A percentile compares a stretch with the other conserved stretches of the same genome.
Evolutionary conservation across 2,113 vertebrate species (phyloP).

Genomic region (Phalacrocorax brasilianus): DNA sequence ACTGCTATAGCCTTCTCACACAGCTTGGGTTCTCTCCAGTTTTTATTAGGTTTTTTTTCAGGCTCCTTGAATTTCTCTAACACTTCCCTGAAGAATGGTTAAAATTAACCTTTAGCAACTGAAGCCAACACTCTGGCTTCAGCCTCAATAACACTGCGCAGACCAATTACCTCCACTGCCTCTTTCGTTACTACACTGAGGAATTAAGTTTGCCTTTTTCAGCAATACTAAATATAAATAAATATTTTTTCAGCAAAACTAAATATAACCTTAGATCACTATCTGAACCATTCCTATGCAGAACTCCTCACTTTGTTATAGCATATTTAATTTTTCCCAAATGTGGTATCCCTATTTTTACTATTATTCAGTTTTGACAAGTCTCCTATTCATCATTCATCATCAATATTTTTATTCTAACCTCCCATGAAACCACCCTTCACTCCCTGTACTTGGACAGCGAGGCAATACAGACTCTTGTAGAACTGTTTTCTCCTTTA

Average conservation of each 20-base stretch:
- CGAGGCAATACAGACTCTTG: neutral
- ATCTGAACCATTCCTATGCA: neutral
- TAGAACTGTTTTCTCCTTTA: neutral
- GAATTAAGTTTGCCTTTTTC: neutral
- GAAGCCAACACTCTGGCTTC: neutral
- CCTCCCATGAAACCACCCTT: neutral
- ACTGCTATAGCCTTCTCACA: neutral
- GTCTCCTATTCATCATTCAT: neutral
- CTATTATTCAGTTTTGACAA: neutral
- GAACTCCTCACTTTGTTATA: neutral
- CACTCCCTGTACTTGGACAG: neutral
- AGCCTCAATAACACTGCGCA: fast-evolving
- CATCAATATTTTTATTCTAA: neutral
- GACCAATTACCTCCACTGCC: neutral
- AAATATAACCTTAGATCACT: neutral
- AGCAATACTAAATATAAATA: neutral
- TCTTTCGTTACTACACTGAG: neutral
- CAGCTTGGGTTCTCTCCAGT: neutral
- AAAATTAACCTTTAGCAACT: neutral
- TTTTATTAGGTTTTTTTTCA: neutral
- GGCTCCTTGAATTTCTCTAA: neutral
- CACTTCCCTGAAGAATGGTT: neutral
- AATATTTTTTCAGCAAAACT: neutral
- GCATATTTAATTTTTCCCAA: neutral
- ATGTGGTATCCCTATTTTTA: neutral